Percentiles rank a stretch among this genome's conserved stretches.
Evolutionary conservation across 2,113 vertebrate genomes (phyloP).

Genomic region (Accipiter virgatus): DNA sequence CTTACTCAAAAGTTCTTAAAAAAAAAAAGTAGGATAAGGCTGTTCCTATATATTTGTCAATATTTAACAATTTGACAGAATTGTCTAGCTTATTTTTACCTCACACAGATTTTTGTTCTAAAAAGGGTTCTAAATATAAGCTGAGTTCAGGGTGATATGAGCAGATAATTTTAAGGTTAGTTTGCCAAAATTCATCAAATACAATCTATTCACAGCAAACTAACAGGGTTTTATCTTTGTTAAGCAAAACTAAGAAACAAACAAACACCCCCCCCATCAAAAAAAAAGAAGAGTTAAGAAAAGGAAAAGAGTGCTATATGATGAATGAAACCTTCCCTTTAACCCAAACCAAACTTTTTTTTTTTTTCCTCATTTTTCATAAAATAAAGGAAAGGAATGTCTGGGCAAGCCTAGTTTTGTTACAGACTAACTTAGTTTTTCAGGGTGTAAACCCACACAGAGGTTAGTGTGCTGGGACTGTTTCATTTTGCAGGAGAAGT

Average conservation of each 20-base stretch:
- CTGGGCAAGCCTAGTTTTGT: not conserved
- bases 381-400: not conserved
- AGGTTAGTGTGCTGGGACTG: not conserved
- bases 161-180: not conserved
- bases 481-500: not conserved
- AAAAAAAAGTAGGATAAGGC: not conserved
- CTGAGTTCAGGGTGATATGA: not conserved
- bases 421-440: not conserved
- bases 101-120: not conserved
- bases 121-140: not conserved
- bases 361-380: not conserved
- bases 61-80: not conserved
- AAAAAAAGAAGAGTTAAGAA: not conserved
- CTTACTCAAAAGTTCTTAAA: not conserved
- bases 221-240: not conserved
- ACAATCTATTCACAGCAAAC: not conserved
- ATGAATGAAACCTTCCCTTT: not conserved
- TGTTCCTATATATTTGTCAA: not conserved
- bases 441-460: not conserved
- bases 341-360: not conserved
- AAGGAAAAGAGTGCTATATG: not conserved
- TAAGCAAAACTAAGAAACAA: not conserved
- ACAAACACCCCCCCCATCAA: no score
- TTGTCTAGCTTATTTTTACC: not conserved
- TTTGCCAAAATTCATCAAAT: not conserved